phyloP scores from a whole-genome alignment of 2,888 invertebrate species.

The Neocrepidodera transversa region DNA sequence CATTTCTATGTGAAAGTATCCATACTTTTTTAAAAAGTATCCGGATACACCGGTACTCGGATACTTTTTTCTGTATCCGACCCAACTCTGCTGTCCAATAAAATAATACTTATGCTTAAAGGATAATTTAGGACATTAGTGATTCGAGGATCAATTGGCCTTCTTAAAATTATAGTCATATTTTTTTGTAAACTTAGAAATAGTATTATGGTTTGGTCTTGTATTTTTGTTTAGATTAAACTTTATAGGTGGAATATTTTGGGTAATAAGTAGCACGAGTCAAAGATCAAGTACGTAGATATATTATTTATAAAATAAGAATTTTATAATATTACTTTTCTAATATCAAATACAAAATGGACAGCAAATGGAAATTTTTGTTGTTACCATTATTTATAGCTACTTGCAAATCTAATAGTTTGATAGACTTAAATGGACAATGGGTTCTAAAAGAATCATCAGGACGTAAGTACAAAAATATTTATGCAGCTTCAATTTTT shows the following conservation, averaged over 20 bases:
- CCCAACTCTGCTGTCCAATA: no score
- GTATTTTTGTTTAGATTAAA: no score
- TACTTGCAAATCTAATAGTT: not conserved
- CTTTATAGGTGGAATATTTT: not conserved
- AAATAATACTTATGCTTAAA: no score
- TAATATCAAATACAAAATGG: not conserved
- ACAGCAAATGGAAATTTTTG: not conserved
- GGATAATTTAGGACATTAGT: no score
- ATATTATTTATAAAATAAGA: not conserved
- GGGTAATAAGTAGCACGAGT: not conserved
- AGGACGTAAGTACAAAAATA: slow-evolving; percentile 36
- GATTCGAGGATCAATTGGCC: no score
- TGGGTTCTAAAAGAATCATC: slow-evolving; percentile 37
- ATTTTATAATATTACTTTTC: not conserved
- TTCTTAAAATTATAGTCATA: no score
- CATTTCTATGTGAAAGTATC: no score
- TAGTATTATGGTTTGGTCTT: no score
- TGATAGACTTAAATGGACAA: slow-evolving; percentile 37
- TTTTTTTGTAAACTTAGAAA: no score
- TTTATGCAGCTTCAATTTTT: not conserved
- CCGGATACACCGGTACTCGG: no score
- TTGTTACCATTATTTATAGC: slow-evolving; percentile 5
- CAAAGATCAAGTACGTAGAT: not conserved
- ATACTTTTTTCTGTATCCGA: no score
- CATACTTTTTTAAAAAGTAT: no score